Conservation (phyloP, 2,888 invertebrate species). For the Onchidella celtica region DNA sequence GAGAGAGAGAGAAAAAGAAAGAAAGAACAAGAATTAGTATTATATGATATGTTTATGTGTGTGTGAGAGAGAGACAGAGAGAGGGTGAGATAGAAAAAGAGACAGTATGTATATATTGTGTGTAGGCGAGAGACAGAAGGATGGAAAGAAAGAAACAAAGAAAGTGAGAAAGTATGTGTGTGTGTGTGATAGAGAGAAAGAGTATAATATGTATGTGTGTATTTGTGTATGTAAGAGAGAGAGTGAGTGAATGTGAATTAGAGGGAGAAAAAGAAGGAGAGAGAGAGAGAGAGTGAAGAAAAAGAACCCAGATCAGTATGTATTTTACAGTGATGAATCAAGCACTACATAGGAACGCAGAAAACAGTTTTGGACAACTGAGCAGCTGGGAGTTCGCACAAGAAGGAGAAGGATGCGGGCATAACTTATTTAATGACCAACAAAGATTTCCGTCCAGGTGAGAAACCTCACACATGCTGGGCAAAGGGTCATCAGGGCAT, state of each 20-base stretch:
- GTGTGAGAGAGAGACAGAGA: neutral
- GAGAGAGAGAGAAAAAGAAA: neutral
- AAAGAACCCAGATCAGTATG: neutral
- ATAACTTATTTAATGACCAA: too few relatives aligned
- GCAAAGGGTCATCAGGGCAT: too few relatives aligned
- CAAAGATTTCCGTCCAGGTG: too few relatives aligned
- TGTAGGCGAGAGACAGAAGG: too few relatives aligned
- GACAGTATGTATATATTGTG: too few relatives aligned
- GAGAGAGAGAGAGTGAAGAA: neutral
- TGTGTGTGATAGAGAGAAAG: too few relatives aligned
- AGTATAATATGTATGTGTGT: neutral
- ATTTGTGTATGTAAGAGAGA: neutral
- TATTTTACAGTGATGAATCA: neutral
- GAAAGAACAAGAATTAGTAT: neutral
- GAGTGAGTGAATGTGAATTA: neutral
- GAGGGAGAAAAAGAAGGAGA: neutral
- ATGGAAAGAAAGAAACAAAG: constrained; percentile 14
- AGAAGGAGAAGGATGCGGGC: too few relatives aligned
- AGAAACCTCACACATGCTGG: too few relatives aligned
- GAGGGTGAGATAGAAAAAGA: neutral
- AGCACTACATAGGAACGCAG: too few relatives aligned
- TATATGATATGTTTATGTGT: neutral
- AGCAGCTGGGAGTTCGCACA: too few relatives aligned
- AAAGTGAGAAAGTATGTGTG: too few relatives aligned
- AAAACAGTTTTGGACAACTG: too few relatives aligned